Evolutionary conservation across 2,113 vertebrate genomes (phyloP).

Genomic region (Megaptera novaeangliae): DNA sequence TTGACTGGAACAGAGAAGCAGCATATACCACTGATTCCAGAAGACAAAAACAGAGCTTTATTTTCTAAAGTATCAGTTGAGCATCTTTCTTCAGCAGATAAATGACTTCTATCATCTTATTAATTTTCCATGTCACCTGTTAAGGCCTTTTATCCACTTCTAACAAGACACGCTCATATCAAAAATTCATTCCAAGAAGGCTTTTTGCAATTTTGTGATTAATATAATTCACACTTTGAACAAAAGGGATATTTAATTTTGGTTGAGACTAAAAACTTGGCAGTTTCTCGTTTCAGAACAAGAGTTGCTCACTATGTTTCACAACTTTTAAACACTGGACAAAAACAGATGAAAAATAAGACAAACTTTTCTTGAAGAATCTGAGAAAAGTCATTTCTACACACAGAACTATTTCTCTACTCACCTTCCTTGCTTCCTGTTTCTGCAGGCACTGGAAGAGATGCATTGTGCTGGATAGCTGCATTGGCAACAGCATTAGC

Average conservation of each 20-base stretch:
- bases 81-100: slow-evolving; percentile 7
- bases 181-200: slow-evolving; percentile 37
- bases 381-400: background rate
- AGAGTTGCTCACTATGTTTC: background rate
- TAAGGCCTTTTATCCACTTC: slow-evolving; percentile 2
- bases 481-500: slow-evolving; percentile 95
- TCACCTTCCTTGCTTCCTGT: slow-evolving; percentile 98
- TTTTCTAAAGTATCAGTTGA: slow-evolving; percentile 37
- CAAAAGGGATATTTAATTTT: slow-evolving; percentile 29
- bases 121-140: background rate
- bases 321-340: background rate
- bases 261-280: slow-evolving; percentile 29
- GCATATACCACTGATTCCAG: background rate
- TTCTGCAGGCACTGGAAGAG: slow-evolving; percentile 92
- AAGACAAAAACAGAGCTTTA: slow-evolving; percentile 27
- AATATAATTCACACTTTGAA: slow-evolving; percentile 36
- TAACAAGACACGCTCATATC: background rate
- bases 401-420: slow-evolving; percentile 39
- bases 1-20: background rate
- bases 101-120: slow-evolving; percentile 12
- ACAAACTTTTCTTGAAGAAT: slow-evolving; percentile 24
- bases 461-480: slow-evolving; percentile 92
- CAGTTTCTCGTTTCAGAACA: slow-evolving; percentile 25
- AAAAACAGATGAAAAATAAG: slow-evolving; percentile 28
- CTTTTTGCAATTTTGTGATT: slow-evolving; percentile 41